These are phyloP conservation scores for Callopanchax toddi DNA, from an alignment of 2,113 vertebrate species.

Conservation along the genomic window DNA sequence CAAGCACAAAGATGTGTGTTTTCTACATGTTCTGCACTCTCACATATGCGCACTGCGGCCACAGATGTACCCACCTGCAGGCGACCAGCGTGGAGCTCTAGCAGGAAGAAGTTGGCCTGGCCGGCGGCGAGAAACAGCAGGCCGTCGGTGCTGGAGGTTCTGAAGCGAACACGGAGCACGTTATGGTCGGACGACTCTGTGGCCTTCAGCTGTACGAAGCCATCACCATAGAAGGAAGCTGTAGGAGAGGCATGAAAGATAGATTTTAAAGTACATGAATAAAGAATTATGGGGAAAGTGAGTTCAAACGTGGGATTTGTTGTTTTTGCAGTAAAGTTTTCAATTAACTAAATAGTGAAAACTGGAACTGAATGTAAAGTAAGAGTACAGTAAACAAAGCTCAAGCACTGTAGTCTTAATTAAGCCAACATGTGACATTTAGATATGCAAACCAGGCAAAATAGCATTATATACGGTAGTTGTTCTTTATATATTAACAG, in stretches of 20 bases:
- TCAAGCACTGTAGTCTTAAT: conserved; percentile 52
- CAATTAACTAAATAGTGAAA: conserved; percentile 4
- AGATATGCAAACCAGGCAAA: conserved; percentile 60
- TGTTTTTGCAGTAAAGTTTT: conserved; percentile 12
- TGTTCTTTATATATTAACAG: conserved; percentile 37
- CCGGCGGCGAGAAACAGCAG: conserved; percentile 89
- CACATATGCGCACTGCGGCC: conserved; percentile 31
- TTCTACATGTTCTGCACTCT: conserved; percentile 13
- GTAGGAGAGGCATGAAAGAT: conserved; percentile 11
- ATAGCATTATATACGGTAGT: conserved; percentile 59
- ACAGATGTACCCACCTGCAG: conserved; percentile 80
- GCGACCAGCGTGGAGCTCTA: conserved; percentile 83
- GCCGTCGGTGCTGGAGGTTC: conserved; percentile 84
- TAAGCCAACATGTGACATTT: conserved; percentile 68
- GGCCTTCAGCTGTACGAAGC: conserved; percentile 84
- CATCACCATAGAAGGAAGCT: conserved; percentile 75
- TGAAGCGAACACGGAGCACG: conserved; percentile 83
- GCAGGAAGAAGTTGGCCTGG: conserved; percentile 81
- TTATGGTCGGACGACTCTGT: conserved; percentile 78
- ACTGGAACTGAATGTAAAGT: conserved; percentile 28
- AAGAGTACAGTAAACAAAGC: conserved; percentile 22
- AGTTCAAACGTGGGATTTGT: not conserved
- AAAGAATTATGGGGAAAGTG: conserved; percentile 1
- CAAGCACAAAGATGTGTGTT: conserved; percentile 15
- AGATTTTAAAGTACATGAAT: not conserved